Conservation (phyloP, 2,113 vertebrate genomes). For the Anseranas semipalmata region DNA sequence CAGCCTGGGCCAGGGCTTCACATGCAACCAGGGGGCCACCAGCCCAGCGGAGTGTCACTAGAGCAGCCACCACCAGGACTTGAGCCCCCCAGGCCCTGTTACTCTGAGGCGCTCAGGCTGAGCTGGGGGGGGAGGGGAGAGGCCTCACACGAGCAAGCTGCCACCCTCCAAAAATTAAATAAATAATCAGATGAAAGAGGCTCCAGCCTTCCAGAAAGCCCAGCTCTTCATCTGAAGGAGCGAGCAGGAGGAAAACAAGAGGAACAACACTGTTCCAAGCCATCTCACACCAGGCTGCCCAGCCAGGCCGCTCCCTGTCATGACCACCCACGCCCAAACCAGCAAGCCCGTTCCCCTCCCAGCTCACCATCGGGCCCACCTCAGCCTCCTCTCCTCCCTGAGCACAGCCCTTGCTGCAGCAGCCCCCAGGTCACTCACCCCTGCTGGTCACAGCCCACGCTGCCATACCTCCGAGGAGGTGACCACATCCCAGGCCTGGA, state of each 20-base stretch:
- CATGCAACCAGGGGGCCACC: background rate
- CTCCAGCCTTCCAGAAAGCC: background rate
- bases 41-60: no score
- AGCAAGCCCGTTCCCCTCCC: background rate
- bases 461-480: rapidly evolving
- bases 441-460: rapidly evolving
- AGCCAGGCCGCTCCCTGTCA: background rate
- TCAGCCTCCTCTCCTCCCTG: background rate
- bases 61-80: background rate
- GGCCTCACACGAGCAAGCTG: background rate
- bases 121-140: background rate
- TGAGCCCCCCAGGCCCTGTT: rapidly evolving
- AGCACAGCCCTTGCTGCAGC: background rate
- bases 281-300: background rate
- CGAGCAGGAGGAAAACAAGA: background rate
- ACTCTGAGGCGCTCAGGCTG: background rate
- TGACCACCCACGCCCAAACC: background rate
- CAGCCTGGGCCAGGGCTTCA: background rate
- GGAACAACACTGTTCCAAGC: background rate
- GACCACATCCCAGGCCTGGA: rapidly evolving
- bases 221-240: background rate
- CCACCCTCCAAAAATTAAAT: background rate
- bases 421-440: background rate
- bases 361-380: background rate
- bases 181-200: background rate